Evolutionary conservation across 2,888 invertebrate genomes (phyloP).

Genomic region (Thelaira solivaga): DNA sequence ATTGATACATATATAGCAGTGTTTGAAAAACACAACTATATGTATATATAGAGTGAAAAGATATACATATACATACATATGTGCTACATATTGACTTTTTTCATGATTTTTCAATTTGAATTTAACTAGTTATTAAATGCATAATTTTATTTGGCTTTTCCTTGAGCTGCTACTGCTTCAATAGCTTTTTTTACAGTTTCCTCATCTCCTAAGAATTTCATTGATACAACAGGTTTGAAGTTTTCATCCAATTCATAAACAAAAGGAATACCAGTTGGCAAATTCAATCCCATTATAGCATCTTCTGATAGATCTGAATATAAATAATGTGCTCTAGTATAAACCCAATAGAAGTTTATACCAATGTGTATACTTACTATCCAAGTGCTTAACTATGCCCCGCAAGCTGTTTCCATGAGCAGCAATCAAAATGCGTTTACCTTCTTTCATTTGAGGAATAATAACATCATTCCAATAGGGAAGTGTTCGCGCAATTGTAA

Average conservation of each 20-base stretch:
- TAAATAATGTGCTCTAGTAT: too few relatives aligned
- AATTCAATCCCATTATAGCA: conserved; percentile 86
- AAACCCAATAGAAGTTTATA: not conserved
- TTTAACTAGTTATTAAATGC: conserved; percentile 44
- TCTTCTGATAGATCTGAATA: conserved; percentile 86
- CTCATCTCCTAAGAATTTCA: conserved; percentile 89
- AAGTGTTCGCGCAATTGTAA: conserved; percentile 88
- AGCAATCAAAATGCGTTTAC: conserved; percentile 89
- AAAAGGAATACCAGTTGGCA: conserved; percentile 90
- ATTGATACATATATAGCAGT: too few relatives aligned
- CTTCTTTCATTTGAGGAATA: conserved; percentile 85
- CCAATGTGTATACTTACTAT: conserved; percentile 79
- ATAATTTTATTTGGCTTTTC: conserved; percentile 82
- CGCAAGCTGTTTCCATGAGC: conserved; percentile 93
- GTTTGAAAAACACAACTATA: too few relatives aligned
- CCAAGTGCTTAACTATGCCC: conserved; percentile 92
- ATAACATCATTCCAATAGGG: conserved; percentile 94
- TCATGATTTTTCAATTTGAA: not conserved
- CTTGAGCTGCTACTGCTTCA: conserved; percentile 88
- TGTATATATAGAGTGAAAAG: too few relatives aligned
- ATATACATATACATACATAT: too few relatives aligned
- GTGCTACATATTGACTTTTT: too few relatives aligned
- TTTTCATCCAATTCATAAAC: conserved; percentile 87
- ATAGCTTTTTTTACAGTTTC: conserved; percentile 89
- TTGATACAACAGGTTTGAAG: conserved; percentile 85